phyloP scores from a whole-genome alignment of 2,888 invertebrate genomes.

The Hirtodrosophila duncani region DNA sequence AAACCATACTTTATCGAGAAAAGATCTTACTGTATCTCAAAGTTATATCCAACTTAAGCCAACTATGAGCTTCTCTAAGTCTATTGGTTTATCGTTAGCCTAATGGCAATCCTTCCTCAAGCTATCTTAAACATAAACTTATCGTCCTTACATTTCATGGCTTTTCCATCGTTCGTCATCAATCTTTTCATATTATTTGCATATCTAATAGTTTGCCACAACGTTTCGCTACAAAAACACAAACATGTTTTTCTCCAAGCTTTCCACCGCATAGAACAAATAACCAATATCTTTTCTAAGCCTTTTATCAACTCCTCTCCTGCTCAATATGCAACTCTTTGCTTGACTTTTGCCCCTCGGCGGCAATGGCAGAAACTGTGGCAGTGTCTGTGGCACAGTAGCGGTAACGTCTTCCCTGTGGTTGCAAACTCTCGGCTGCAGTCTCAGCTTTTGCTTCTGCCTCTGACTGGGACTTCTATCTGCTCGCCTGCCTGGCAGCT shows the following conservation, averaged over 20 bases:
- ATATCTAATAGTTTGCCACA: conserved; percentile 58
- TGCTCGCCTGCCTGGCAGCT: conserved; percentile 58
- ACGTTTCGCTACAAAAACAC: conserved; percentile 47
- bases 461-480: too few species aligned
- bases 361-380: too few species aligned
- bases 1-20: too few species aligned
- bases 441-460: conserved; percentile 20
- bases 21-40: too few species aligned
- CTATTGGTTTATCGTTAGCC: too few species aligned
- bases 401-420: too few species aligned
- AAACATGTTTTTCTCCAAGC: not conserved
- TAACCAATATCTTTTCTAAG: conserved; percentile 64
- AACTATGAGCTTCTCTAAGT: too few species aligned
- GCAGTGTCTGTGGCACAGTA: too few species aligned
- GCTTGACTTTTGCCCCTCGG: conserved; percentile 33
- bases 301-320: conserved; percentile 67
- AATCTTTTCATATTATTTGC: conserved; percentile 44
- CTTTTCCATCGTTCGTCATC: not conserved
- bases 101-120: too few species aligned
- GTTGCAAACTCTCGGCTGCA: not conserved
- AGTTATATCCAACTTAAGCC: too few species aligned
- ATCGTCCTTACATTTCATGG: too few species aligned
- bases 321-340: conserved; percentile 63
- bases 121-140: too few species aligned
- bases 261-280: conserved; percentile 3